Conservation (phyloP, 30 jellyfish, hydroid and myxozoan species). For the Clytia hemisphaerica region DNA sequence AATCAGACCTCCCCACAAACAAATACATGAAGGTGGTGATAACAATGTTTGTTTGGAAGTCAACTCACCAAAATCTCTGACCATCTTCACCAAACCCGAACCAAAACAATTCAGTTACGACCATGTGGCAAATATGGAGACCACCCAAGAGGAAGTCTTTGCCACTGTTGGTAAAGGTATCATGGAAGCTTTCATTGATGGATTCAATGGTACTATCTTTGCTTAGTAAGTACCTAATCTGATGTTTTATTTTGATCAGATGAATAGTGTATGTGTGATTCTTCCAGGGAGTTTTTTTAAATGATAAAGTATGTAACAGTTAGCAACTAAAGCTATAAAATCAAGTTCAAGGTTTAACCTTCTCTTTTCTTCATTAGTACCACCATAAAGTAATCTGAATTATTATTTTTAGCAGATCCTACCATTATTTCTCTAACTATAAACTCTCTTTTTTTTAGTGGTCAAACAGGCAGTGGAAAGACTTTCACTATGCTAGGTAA, state of each 20-base stretch:
- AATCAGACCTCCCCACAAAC: constrained; percentile 80
- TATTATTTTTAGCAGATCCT: no score
- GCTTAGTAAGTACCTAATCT: constrained; percentile 71
- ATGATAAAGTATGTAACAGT: background rate
- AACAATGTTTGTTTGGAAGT: constrained; percentile 85
- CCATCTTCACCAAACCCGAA: constrained; percentile 83
- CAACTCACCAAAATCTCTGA: constrained; percentile 63
- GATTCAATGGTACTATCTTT: constrained; percentile 96
- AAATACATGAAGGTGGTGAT: constrained; percentile 56
- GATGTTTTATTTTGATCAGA: background rate
- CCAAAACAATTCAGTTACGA: constrained; percentile 88
- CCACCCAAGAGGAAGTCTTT: constrained; percentile 98
- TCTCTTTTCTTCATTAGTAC: no score
- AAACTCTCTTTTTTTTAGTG: constrained; percentile 40
- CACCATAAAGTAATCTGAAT: no score
- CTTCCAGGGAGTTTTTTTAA: no score
- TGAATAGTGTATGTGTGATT: no score
- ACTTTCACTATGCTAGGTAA: constrained; percentile 98
- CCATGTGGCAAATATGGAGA: constrained; percentile 89
- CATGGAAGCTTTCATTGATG: constrained; percentile 88
- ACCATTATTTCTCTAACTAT: background rate
- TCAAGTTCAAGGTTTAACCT: no score
- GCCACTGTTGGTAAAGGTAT: constrained; percentile 90
- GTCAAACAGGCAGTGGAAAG: constrained; percentile 98
- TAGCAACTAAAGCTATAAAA: background rate